Evolutionary conservation across 2,888 invertebrate species (phyloP).

Genomic region (Apamea crenata): DNA sequence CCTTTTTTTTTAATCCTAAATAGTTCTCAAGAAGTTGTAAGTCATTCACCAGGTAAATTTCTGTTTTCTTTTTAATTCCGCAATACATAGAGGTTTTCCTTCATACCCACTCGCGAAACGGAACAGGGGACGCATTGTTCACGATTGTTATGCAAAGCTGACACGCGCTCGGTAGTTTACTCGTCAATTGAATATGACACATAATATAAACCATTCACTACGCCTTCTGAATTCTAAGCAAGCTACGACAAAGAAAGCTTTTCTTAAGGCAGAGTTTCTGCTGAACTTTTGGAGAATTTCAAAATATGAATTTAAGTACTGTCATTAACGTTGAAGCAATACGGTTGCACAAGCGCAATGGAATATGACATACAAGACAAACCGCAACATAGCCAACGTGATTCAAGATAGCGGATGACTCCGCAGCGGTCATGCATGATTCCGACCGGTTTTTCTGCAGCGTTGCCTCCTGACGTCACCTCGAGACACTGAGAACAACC

Average conservation of each 20-base stretch:
- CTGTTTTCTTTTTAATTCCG: constrained; percentile 57
- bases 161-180: constrained; percentile 78
- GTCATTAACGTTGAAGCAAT: constrained; percentile 42
- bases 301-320: constrained; percentile 46
- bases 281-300: constrained; percentile 49
- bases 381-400: constrained; percentile 75
- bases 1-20: constrained; percentile 39
- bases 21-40: constrained; percentile 4
- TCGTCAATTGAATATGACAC: constrained; percentile 78
- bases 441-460: constrained; percentile 86
- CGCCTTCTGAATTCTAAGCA: constrained; percentile 71
- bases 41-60: neutral
- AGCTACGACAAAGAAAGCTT: constrained; percentile 65
- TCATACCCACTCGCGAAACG: constrained; percentile 68
- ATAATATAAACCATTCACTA: constrained; percentile 73
- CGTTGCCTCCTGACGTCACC: constrained; percentile 81
- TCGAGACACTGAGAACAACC: constrained; percentile 73
- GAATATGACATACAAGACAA: constrained; percentile 69
- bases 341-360: constrained; percentile 57
- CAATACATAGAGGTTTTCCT: constrained; percentile 65
- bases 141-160: constrained; percentile 81
- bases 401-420: constrained; percentile 85
- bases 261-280: constrained; percentile 31
- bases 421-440: constrained; percentile 82
- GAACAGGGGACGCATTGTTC: constrained; percentile 75